Evolutionary conservation across 1,140 invertebrate genomes (phyloP).

Genomic region (Drosophila obscura): DNA sequence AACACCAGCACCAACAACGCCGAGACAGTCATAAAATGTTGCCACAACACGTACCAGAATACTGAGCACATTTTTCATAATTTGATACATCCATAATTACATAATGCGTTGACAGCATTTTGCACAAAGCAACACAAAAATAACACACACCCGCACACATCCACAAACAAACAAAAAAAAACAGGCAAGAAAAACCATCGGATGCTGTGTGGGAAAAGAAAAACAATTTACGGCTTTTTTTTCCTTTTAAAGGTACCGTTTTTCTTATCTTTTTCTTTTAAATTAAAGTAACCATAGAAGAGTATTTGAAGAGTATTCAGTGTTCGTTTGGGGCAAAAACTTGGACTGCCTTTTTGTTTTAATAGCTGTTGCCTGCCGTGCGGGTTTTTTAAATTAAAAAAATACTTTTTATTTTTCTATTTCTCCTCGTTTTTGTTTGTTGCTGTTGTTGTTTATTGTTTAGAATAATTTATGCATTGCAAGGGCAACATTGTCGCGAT

Average conservation of each 20-base stretch:
- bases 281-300: background rate
- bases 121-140: conserved; percentile 31
- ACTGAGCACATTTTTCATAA: conserved; percentile 73
- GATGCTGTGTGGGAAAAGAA: background rate
- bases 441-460: background rate
- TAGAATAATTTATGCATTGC: conserved; percentile 57
- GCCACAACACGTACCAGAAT: conserved; percentile 64
- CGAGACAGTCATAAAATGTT: conserved; percentile 65
- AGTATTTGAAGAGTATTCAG: conserved; percentile 5
- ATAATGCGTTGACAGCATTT: conserved; percentile 74
- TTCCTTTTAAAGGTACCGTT: conserved; percentile 26
- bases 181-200: no score
- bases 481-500: conserved; percentile 12
- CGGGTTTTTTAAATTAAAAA: conserved; percentile 46
- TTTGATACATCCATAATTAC: conserved; percentile 81
- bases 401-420: conserved; percentile 28
- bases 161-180: conserved; percentile 27
- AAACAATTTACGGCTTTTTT: conserved; percentile 36
- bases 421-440: background rate
- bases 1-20: conserved; percentile 17
- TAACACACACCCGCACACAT: background rate
- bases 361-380: conserved; percentile 9
- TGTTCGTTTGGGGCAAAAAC: background rate
- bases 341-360: conserved; percentile 10
- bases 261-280: background rate